These are phyloP conservation scores for Orchesella cincta DNA, from an alignment of 1,140 invertebrate species.

Conservation along the genomic window DNA sequence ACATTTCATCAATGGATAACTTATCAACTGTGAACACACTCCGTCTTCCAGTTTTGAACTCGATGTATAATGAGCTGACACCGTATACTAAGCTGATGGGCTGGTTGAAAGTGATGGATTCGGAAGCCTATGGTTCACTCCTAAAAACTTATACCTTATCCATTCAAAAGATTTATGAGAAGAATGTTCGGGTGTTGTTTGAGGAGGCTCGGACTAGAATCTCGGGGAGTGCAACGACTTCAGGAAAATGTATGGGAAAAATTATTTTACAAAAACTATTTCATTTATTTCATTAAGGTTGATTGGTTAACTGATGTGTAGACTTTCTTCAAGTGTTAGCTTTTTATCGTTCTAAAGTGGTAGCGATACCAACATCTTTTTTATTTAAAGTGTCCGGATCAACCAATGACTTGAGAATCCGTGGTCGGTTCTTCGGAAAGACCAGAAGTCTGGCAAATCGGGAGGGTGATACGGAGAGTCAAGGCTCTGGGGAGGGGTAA, in stretches of 20 bases:
- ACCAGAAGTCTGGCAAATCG: slow-evolving; percentile 49
- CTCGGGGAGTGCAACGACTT: slow-evolving; percentile 36
- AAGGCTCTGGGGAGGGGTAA: slow-evolving; percentile 50
- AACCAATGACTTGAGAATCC: slow-evolving; percentile 39
- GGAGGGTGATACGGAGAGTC: slow-evolving; percentile 50
- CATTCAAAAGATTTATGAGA: slow-evolving; percentile 79
- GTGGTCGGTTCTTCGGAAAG: slow-evolving; percentile 47
- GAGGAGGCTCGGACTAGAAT: slow-evolving; percentile 68
- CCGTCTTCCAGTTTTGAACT: slow-evolving; percentile 72
- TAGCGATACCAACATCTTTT: background rate
- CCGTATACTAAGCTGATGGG: slow-evolving; percentile 87
- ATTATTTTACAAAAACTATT: slow-evolving; percentile 16
- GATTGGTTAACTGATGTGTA: background rate
- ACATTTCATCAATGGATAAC: slow-evolving; percentile 43
- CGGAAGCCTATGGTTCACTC: slow-evolving; percentile 75
- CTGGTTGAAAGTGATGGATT: slow-evolving; percentile 83
- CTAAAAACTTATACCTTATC: slow-evolving; percentile 76
- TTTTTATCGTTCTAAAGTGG: background rate
- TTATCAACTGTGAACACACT: slow-evolving; percentile 61
- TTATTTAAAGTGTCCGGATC: slow-evolving; percentile 40
- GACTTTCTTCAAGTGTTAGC: too few relatives aligned
- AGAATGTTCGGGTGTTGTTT: slow-evolving; percentile 77
- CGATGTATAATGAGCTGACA: slow-evolving; percentile 78
- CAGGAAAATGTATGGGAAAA: slow-evolving; percentile 31
- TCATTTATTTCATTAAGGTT: too few relatives aligned